Evolutionary conservation across 2,888 invertebrate species (phyloP).

Genomic region (Heliothis peltigera): DNA sequence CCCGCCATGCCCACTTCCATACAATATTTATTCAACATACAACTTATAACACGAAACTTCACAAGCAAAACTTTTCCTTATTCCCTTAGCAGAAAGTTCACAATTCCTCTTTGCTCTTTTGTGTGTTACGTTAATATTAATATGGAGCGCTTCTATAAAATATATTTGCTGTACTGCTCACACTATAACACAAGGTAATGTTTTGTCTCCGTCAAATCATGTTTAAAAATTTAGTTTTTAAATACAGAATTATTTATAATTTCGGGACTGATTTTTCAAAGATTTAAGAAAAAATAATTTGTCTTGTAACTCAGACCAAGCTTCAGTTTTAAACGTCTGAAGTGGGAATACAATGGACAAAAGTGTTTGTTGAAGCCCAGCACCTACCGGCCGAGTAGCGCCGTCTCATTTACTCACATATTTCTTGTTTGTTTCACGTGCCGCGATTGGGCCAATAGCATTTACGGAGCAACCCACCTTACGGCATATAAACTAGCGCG

Average conservation of each 20-base stretch:
- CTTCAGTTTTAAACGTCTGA: conserved; percentile 25
- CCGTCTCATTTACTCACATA: conserved; percentile 84
- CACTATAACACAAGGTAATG: conserved; percentile 62
- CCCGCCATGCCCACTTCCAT: conserved; percentile 89
- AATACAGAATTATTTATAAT: conserved; percentile 58
- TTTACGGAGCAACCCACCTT: conserved; percentile 89
- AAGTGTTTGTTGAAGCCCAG: conserved; percentile 56
- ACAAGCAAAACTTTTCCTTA: conserved; percentile 58
- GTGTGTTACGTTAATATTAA: conserved; percentile 61
- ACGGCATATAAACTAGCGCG: conserved; percentile 83
- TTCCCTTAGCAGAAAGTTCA: conserved; percentile 36
- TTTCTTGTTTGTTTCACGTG: conserved; percentile 88
- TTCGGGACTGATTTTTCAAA: conserved; percentile 36
- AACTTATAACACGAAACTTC: conserved; percentile 51
- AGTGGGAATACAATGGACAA: conserved; percentile 24
- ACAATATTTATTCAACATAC: conserved; percentile 60
- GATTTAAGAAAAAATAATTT: conserved; percentile 9
- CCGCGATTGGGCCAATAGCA: conserved; percentile 88
- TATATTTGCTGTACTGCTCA: conserved; percentile 77
- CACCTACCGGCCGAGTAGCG: conserved; percentile 67
- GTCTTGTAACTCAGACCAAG: neutral
- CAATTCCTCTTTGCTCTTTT: conserved; percentile 29
- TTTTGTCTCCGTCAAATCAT: conserved; percentile 73
- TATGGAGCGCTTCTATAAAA: conserved; percentile 67
- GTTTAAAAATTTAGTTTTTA: conserved; percentile 67